These are phyloP conservation scores for Graptemys geographica DNA, from an alignment of 2,797 vertebrate genomes.

Conservation along the genomic window DNA sequence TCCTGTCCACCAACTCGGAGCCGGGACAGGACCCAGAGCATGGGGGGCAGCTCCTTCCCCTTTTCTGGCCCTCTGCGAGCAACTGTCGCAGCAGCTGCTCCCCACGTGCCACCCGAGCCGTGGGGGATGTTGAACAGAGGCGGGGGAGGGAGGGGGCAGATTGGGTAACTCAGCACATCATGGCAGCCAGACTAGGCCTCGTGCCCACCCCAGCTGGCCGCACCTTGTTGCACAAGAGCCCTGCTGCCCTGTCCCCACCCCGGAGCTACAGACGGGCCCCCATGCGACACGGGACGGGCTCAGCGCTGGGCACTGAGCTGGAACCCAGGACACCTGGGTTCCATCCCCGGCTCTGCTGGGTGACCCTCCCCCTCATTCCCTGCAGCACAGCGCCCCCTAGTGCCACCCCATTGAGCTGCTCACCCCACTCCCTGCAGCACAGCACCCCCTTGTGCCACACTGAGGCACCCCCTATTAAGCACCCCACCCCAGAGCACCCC, in stretches of 20 bases:
- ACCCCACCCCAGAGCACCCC: too few relatives aligned
- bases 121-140: background rate
- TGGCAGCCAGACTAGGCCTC: too few relatives aligned
- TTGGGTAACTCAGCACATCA: background rate
- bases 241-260: background rate
- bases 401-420: too few relatives aligned
- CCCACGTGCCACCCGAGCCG: background rate
- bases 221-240: too few relatives aligned
- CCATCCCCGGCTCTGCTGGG: background rate
- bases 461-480: too few relatives aligned
- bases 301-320: background rate
- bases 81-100: background rate
- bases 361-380: background rate
- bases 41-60: background rate
- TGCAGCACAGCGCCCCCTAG: too few relatives aligned
- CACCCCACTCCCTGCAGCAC: too few relatives aligned
- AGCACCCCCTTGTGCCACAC: too few relatives aligned
- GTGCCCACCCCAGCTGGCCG: background rate
- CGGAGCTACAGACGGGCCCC: background rate
- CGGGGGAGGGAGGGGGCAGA: background rate
- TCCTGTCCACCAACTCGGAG: background rate
- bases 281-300: background rate
- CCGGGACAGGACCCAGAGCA: rapidly evolving
- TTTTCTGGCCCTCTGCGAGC: background rate
- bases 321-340: background rate